Evolutionary conservation across 2,113 vertebrate genomes (phyloP).

Genomic region (Polypterus senegalus): DNA sequence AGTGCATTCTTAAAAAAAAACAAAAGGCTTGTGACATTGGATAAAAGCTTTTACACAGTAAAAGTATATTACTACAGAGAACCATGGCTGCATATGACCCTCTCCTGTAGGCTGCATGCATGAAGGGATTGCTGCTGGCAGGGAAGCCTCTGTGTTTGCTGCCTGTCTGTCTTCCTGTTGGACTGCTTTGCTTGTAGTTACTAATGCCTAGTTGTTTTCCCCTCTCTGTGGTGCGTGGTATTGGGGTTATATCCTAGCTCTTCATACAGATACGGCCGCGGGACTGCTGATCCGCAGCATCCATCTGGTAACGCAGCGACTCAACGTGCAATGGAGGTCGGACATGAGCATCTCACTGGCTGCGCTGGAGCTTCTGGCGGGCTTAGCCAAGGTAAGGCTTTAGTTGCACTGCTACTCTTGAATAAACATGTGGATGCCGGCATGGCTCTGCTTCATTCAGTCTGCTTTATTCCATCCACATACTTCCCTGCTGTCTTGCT

Average conservation of each 20-base stretch:
- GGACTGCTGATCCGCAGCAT: conserved; percentile 90
- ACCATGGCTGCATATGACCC: too few species aligned
- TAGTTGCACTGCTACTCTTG: background rate
- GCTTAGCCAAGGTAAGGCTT: conserved; percentile 78
- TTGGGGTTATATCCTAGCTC: conserved; percentile 88
- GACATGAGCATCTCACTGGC: conserved; percentile 93
- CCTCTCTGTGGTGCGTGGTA: conserved; percentile 72
- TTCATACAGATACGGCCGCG: conserved; percentile 91
- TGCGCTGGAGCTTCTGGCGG: conserved; percentile 83
- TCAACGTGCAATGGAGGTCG: conserved; percentile 84
- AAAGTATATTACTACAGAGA: too few species aligned
- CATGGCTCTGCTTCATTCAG: too few species aligned
- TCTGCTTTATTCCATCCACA: too few species aligned
- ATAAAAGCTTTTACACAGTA: too few species aligned
- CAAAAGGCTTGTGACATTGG: too few species aligned
- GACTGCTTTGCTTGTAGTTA: conserved; percentile 62
- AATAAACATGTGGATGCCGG: too few species aligned
- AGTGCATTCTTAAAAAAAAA: too few species aligned
- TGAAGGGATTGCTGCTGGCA: background rate
- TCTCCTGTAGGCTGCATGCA: too few species aligned
- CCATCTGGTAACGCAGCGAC: conserved; percentile 87
- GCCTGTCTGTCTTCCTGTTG: conserved; percentile 48
- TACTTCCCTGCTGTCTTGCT: too few species aligned
- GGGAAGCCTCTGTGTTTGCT: conserved; percentile 33
- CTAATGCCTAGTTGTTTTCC: conserved; percentile 69